Evolutionary conservation across 2,113 vertebrate genomes (phyloP).

Genomic region (Ctenomys sociabilis): DNA sequence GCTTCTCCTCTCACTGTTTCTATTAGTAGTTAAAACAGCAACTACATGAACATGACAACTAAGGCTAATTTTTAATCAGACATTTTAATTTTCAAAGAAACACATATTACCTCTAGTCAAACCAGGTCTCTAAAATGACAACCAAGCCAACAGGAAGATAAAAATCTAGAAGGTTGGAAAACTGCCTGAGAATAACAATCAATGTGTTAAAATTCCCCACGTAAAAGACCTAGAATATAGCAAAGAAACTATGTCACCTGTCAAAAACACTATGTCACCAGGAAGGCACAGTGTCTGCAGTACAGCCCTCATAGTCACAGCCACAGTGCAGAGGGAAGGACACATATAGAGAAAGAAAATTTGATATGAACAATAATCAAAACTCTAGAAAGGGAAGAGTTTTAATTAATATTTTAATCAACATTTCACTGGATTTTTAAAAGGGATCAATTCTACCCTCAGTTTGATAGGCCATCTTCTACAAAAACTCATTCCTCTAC

Average conservation of each 20-base stretch:
- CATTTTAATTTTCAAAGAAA: constrained; percentile 40
- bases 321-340: neutral
- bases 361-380: neutral
- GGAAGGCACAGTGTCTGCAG: neutral
- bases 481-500: neutral
- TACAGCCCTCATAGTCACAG: neutral
- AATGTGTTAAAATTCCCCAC: neutral
- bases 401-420: constrained; percentile 1
- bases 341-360: no score
- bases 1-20: constrained; percentile 79
- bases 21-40: neutral
- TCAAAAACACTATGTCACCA: accelerated
- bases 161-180: neutral
- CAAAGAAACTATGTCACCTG: neutral
- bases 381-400: neutral
- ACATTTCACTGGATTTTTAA: neutral
- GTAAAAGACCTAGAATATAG: neutral
- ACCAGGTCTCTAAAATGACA: constrained; percentile 22
- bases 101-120: neutral
- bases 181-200: neutral
- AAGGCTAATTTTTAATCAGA: constrained; percentile 22
- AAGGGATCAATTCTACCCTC: neutral
- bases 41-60: neutral
- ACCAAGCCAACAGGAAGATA: neutral
- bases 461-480: neutral